These are phyloP conservation scores for Lordiphosa clarofinis DNA, from an alignment of 1,140 invertebrate species.

Conservation along the genomic window DNA sequence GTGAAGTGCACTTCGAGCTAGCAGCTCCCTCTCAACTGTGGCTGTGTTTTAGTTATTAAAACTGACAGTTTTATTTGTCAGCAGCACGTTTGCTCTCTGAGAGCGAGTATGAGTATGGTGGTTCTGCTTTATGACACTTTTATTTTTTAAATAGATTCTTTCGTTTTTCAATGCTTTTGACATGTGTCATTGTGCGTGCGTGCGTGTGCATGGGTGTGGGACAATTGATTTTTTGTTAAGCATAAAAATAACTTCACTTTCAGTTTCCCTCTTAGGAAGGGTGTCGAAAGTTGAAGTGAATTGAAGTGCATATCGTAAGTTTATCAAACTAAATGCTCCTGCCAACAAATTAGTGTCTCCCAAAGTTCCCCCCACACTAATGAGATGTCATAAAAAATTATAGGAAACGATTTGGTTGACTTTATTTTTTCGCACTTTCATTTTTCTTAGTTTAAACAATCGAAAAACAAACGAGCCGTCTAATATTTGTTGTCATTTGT, in stretches of 20 bases:
- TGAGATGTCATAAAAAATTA: constrained; percentile 21
- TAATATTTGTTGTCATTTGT: constrained; percentile 74
- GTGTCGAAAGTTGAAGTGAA: constrained; percentile 48
- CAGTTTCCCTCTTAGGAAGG: constrained; percentile 5
- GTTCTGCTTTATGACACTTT: constrained; percentile 67
- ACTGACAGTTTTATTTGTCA: constrained; percentile 77
- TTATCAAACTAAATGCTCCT: constrained; percentile 29
- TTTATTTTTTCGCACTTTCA: constrained; percentile 31
- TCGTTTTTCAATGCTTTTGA: constrained; percentile 46
- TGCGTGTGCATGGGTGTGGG: constrained; percentile 32
- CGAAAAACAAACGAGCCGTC: constrained; percentile 54
- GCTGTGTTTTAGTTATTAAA: constrained; percentile 69
- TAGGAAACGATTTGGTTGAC: constrained; percentile 9
- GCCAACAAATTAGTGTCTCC: constrained; percentile 44
- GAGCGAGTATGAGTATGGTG: constrained; percentile 10
- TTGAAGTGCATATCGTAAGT: constrained; percentile 10
- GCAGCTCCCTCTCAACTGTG: constrained; percentile 1
- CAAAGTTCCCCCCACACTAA: constrained; percentile 23
- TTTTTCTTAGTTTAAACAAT: constrained; percentile 4
- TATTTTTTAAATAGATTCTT: constrained; percentile 50
- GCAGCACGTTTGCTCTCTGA: constrained; percentile 26
- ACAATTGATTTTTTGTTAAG: constrained; percentile 67
- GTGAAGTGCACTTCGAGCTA: constrained; percentile 29
- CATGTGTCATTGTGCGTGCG: constrained; percentile 48
- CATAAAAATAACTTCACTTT: constrained; percentile 55